A percentile compares a stretch with the other conserved stretches of the same genome.
Evolutionary conservation across 2,113 vertebrate genomes (phyloP).

Genomic region (Anoura caudifer): DNA sequence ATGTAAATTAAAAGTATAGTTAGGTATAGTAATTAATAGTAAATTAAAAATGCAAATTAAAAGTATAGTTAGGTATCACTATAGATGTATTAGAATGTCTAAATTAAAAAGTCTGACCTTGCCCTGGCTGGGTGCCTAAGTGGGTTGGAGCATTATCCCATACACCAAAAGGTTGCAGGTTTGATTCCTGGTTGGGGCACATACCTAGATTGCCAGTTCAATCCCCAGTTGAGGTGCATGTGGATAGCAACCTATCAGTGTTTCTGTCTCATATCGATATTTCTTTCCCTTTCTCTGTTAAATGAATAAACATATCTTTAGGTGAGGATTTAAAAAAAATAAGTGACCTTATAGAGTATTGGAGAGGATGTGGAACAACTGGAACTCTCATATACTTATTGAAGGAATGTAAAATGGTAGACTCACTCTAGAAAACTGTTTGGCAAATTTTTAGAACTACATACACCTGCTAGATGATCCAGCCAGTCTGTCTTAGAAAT

Average conservation of each 20-base stretch:
- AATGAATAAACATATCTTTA: no score
- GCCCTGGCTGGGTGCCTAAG: no score
- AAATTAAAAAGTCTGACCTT: not conserved
- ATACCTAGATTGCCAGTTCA: no score
- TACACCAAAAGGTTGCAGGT: no score
- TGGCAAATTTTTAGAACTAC: not conserved
- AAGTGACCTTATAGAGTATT: not conserved
- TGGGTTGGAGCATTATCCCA: no score
- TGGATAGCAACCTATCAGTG: no score
- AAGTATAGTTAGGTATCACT: not conserved
- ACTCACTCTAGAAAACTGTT: not conserved
- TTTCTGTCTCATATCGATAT: no score
- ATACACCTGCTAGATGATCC: not conserved
- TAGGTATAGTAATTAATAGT: no score
- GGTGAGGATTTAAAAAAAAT: no score
- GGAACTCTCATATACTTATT: not conserved
- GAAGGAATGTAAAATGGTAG: not conserved
- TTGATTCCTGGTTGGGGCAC: no score
- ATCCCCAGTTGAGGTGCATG: no score
- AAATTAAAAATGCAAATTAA: conserved; percentile 6
- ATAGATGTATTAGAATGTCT: not conserved
- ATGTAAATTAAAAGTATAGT: conserved; percentile 2
- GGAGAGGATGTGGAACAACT: not conserved
- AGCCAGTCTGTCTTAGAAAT: not conserved
- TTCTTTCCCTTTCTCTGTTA: no score